Evolutionary conservation across 2,797 vertebrate genomes (phyloP).

Genomic region (Hirundo rustica): DNA sequence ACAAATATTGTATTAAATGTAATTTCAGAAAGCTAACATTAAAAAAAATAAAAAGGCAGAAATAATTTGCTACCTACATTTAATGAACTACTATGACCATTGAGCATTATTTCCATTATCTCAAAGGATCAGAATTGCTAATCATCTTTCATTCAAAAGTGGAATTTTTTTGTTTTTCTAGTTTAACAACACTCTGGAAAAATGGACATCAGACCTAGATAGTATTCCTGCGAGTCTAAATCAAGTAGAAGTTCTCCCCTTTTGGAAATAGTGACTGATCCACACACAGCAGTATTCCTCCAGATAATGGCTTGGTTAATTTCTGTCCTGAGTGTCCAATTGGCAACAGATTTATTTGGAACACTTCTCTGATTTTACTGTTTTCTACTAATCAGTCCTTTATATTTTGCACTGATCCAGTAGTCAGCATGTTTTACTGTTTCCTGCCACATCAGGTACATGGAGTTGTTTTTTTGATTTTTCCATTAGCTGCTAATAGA

Average conservation of each 20-base stretch:
- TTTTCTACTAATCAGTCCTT: neutral
- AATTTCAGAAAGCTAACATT: neutral
- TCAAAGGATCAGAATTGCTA: neutral
- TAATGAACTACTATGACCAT: neutral
- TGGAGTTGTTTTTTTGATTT: slow-evolving; percentile 7
- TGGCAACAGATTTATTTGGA: neutral
- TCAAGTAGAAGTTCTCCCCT: neutral
- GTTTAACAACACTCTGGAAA: neutral
- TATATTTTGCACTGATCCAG: neutral
- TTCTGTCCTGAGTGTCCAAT: neutral
- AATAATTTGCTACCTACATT: neutral
- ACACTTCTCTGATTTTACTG: neutral
- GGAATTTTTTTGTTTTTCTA: neutral
- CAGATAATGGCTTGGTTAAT: neutral
- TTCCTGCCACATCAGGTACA: neutral
- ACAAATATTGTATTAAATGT: neutral
- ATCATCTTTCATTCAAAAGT: neutral
- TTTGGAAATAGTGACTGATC: neutral
- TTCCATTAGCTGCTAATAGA: slow-evolving; percentile 53
- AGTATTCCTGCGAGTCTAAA: neutral
- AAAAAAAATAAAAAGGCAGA: neutral
- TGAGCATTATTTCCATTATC: neutral
- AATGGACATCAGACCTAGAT: neutral
- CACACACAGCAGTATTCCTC: neutral
- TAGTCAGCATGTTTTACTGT: neutral